Conservation (phyloP, 1,140 invertebrate genomes). For the Caenorhabditis briggsae region DNA sequence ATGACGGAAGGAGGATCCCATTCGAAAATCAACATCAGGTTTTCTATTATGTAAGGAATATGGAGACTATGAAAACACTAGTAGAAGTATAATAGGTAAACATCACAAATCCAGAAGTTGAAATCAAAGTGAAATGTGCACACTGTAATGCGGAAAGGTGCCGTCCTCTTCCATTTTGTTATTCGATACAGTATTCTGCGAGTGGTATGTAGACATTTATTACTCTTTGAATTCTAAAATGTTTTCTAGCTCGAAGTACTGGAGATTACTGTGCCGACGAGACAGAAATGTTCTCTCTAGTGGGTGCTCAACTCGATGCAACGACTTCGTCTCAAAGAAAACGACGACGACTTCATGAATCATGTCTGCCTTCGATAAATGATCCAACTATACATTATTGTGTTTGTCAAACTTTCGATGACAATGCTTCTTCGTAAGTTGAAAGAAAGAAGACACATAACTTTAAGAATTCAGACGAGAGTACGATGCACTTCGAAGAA, state of each 20-base stretch:
- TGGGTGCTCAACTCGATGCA: conserved; percentile 31
- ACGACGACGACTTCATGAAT: conserved; percentile 38
- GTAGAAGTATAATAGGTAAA: conserved; percentile 19
- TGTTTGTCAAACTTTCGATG: conserved; percentile 37
- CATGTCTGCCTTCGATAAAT: conserved; percentile 38
- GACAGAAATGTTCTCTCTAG: conserved; percentile 23
- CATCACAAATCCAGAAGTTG: conserved; percentile 6
- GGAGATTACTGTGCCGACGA: conserved; percentile 44
- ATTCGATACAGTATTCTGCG: conserved; percentile 7
- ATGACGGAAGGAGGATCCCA: conserved; percentile 32
- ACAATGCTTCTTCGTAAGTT: conserved; percentile 37
- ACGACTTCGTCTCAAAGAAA: conserved; percentile 36
- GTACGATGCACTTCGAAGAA: conserved; percentile 22
- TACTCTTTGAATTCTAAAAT: too few species aligned
- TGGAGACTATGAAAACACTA: neutral
- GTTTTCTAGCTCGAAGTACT: conserved; percentile 4
- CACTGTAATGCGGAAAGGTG: conserved; percentile 36
- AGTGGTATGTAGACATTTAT: neutral
- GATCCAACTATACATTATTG: conserved; percentile 26
- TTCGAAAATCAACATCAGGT: conserved; percentile 37
- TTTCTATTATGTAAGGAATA: conserved; percentile 29
- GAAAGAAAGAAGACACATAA: too few species aligned
- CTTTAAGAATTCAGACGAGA: neutral
- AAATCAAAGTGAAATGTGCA: conserved; percentile 30
- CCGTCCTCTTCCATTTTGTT: conserved; percentile 34